These are phyloP conservation scores for Pangasius krempfi DNA, from an alignment of 2,797 vertebrate species.

Conservation along the genomic window DNA sequence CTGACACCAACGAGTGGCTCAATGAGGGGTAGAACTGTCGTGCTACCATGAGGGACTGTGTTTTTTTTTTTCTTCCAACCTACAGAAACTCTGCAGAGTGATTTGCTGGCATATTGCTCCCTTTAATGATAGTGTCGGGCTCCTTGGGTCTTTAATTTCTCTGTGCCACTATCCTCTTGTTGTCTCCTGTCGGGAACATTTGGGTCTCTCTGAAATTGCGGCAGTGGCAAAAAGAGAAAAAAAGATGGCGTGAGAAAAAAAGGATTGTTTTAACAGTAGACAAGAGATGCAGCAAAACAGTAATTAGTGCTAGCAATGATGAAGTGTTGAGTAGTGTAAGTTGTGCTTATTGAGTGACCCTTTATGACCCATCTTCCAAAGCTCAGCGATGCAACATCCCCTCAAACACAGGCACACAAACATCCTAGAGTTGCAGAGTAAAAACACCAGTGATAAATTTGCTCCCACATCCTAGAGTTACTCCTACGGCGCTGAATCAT, in stretches of 20 bases:
- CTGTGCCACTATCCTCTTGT: slow-evolving; percentile 41
- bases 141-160: slow-evolving; percentile 56
- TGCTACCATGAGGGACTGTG: slow-evolving; percentile 23
- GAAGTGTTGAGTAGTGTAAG: slow-evolving; percentile 38
- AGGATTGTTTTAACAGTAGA: slow-evolving; percentile 46
- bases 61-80: slow-evolving; percentile 14
- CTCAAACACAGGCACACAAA: slow-evolving; percentile 1
- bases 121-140: slow-evolving; percentile 52
- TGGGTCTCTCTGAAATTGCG: slow-evolving; percentile 54
- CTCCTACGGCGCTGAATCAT: slow-evolving; percentile 53
- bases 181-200: slow-evolving; percentile 45
- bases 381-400: not conserved
- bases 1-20: slow-evolving; percentile 6
- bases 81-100: slow-evolving; percentile 41
- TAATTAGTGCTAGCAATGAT: slow-evolving; percentile 55
- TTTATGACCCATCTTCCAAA: slow-evolving; percentile 37
- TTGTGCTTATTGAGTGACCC: slow-evolving; percentile 30
- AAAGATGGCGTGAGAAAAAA: slow-evolving; percentile 35
- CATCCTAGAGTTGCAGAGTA: slow-evolving; percentile 15
- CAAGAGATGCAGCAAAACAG: slow-evolving; percentile 57
- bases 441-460: slow-evolving; percentile 46
- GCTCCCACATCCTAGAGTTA: slow-evolving; percentile 43
- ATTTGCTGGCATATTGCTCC: slow-evolving; percentile 52
- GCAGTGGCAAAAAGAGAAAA: slow-evolving; percentile 43
- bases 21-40: slow-evolving; percentile 13